Evolutionary conservation across 2,888 invertebrate genomes (phyloP).

Genomic region (Amphimallon solstitiale): DNA sequence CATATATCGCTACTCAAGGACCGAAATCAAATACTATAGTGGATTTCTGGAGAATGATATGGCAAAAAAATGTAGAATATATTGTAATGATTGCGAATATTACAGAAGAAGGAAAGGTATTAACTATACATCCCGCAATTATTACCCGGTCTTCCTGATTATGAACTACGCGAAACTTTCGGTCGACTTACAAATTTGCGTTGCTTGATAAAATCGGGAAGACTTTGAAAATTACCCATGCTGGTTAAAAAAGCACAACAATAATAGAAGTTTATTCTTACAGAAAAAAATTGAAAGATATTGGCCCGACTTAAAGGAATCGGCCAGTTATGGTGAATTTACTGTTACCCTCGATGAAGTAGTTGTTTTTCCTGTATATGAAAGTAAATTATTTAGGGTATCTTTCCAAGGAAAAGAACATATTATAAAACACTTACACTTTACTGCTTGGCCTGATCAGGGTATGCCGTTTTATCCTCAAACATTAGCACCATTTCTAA

Average conservation of each 20-base stretch:
- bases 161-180: background rate
- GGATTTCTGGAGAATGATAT: slow-evolving; percentile 62
- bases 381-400: slow-evolving; percentile 56
- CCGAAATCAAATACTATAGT: slow-evolving; percentile 56
- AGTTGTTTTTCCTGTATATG: slow-evolving; percentile 59
- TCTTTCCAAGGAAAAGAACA: slow-evolving; percentile 45
- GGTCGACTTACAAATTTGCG: background rate
- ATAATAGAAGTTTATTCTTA: background rate
- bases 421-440: slow-evolving; percentile 62
- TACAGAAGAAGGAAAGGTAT: slow-evolving; percentile 63
- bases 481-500: slow-evolving; percentile 44
- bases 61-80: slow-evolving; percentile 64
- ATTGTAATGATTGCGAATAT: slow-evolving; percentile 67
- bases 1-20: slow-evolving; percentile 61
- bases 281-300: slow-evolving; percentile 66
- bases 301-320: slow-evolving; percentile 65
- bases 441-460: slow-evolving; percentile 67
- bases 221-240: background rate
- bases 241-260: no score
- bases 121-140: background rate
- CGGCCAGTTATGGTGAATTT: slow-evolving; percentile 57
- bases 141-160: background rate
- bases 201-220: background rate
- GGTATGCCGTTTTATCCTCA: slow-evolving; percentile 60
- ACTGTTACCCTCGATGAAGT: slow-evolving; percentile 55